Evolutionary conservation across 2,888 invertebrate species (phyloP), one percentile per base, ranked within the genome.

Genomic region (Geophilus truncorum): DNA sequence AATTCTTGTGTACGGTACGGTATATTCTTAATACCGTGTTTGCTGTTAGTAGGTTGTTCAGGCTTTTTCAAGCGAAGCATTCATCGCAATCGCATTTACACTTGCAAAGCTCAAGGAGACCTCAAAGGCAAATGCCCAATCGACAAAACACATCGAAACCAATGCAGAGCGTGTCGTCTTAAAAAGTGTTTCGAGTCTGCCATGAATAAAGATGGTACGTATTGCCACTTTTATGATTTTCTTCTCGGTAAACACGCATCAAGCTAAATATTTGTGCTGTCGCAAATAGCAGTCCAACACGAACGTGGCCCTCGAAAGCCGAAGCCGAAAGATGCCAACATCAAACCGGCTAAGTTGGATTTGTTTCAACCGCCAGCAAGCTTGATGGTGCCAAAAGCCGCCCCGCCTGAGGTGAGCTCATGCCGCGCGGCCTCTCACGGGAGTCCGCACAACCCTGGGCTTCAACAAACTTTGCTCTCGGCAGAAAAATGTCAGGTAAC

Each of bases 191-290:
- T 97, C 87, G 93, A 95, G 87, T 96, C 95, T 80, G 93, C 95
- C 85, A 98, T 98, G 97, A 97, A 98, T 88, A 96, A 96, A 90
- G 97, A 98, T 89, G 97, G 97, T 98, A 88, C 93, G 94, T 84
- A 6, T 18, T 1, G 4, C 9, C n/a, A 23, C 15, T n/a, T 32
- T 15, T 25, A 15, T 75, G 12, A 7, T 0, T 32, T 34, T 77
- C n/a, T 77, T 1, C 32, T 30, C n/a, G 4, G n/a, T 28, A 77
- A 30, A 77, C 1, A 34, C 30, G 21, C 10, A 34, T 36, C n/a
- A 36, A 30, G 12, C 32, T 21, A 32, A 34, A 32, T 7, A 9
- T 70, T 77, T 36, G 15, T 34, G 21, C 77, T 36, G 28, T 70
- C 70, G 12, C 28, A 28, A 70, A 70, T 28, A 97, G 97, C 97